Evolutionary conservation across 2,888 invertebrate species (phyloP).

Genomic region (Chironomus riparius): DNA sequence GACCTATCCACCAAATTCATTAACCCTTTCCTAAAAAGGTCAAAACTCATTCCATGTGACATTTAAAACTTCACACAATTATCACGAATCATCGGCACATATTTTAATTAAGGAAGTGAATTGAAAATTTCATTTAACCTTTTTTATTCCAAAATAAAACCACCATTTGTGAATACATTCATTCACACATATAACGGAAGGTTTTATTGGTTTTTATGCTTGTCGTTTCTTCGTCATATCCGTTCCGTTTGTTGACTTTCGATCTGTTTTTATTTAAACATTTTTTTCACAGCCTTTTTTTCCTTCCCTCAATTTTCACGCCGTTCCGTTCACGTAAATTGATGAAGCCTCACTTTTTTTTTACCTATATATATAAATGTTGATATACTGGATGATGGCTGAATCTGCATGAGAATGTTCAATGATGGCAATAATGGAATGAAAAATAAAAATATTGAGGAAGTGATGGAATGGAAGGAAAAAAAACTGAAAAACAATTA

Average conservation of each 20-base stretch:
- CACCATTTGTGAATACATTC: background rate
- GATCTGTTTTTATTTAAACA: too few species aligned
- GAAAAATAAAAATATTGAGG: background rate
- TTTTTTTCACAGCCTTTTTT: too few species aligned
- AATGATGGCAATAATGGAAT: too few species aligned
- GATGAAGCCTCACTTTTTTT: too few species aligned
- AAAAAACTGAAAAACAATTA: constrained; percentile 5
- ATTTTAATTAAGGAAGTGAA: background rate
- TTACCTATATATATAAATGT: too few species aligned
- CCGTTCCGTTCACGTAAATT: too few species aligned
- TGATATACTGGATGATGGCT: too few species aligned
- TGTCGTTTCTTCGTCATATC: background rate
- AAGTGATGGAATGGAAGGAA: background rate
- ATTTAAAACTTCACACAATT: background rate
- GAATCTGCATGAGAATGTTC: too few species aligned
- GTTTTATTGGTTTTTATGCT: background rate
- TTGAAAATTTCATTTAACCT: background rate
- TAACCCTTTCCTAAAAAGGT: too few species aligned
- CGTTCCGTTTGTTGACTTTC: background rate
- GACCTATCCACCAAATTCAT: too few species aligned
- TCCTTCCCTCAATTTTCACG: too few species aligned
- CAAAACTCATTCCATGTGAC: too few species aligned
- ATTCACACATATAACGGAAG: background rate
- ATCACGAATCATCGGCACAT: background rate
- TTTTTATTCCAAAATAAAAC: background rate